Base-by-base conservation (phyloP, 35 echinoderm and acorn worm species). In the Nesometra sesokonis region DNA sequence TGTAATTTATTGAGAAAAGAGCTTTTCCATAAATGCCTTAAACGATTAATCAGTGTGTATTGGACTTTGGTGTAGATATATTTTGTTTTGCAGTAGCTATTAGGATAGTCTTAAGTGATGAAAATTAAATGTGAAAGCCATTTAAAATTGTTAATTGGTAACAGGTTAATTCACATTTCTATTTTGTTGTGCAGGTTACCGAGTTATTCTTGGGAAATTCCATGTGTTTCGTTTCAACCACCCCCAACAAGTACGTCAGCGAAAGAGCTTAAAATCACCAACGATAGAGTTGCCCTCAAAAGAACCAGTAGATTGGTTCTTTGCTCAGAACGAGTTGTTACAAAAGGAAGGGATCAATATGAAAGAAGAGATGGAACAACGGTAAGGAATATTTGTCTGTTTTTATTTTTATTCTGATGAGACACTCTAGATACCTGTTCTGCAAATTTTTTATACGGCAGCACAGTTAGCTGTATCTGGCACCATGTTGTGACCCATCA, bases 141-240 rank as follows among this genome's bases (percentile, higher is more conserved):
- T n/a, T n/a, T n/a, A n/a, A n/a, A n/a, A n/a, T n/a, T n/a, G n/a
- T n/a, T n/a, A n/a, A n/a, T n/a, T n/a, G n/a, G n/a, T n/a, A n/a
- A n/a, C n/a, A n/a, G n/a, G n/a, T n/a, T n/a, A n/a, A n/a, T n/a
- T n/a, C n/a, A n/a, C n/a, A n/a, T 43, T 43, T 43, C 4, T 7
- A 43, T 7, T 43, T 43, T 43, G 2, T 3, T 27, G 32, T 57
- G 27, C 79, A 99, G 96, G 96, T 57, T 94, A 91, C 88, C 87
- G 96, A 76, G 87, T 99, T 34, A 99, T 99, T 0, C 88, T 99
- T 33, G 96, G 96, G 29, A 94, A 94, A 84, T 91, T 94, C 88
- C 96, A 99, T 47, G 96, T 99, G 57, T 99, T 99, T 88, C 90
- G 96, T 35, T 99, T 92, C 85, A 99, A 84, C 88, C 84, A 99